Conservation (phyloP, 2,888 invertebrate species). For the Rotaria socialis region DNA sequence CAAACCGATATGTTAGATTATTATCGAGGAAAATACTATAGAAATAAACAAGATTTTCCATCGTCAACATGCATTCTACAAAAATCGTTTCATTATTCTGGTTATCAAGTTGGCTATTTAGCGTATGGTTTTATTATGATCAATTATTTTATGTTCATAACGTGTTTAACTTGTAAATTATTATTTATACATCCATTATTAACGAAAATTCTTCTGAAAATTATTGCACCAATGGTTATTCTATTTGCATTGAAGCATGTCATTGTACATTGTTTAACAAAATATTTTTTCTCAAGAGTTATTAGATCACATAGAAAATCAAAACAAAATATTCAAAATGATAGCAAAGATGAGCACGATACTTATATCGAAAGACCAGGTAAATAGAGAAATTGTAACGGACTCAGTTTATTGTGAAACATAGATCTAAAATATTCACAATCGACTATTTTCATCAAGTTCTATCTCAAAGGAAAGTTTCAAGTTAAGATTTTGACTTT, state of each 20-base stretch:
- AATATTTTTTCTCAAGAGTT: background rate
- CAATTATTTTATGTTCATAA: background rate
- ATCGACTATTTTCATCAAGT: too few relatives aligned
- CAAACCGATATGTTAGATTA: conserved; percentile 21
- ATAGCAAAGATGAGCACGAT: background rate
- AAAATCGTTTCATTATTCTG: background rate
- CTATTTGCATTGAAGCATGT: conserved; percentile 33
- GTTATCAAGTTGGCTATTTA: conserved; percentile 32
- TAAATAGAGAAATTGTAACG: background rate
- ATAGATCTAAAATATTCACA: too few relatives aligned
- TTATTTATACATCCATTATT: conserved; percentile 35
- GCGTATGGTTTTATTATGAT: conserved; percentile 26
- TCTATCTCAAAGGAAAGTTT: too few relatives aligned
- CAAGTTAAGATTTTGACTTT: too few relatives aligned
- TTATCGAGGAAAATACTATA: background rate
- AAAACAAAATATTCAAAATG: background rate
- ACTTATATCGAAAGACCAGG: background rate
- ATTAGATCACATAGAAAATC: background rate
- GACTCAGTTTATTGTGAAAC: too few relatives aligned
- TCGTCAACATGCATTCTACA: background rate
- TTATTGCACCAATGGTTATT: conserved; percentile 15
- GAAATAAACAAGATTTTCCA: background rate
- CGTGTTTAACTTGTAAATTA: background rate
- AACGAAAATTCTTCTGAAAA: background rate
- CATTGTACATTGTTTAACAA: conserved; percentile 34